phyloP scores from a whole-genome alignment of 2,797 vertebrate genomes.

The Sciurus vulgaris region DNA sequence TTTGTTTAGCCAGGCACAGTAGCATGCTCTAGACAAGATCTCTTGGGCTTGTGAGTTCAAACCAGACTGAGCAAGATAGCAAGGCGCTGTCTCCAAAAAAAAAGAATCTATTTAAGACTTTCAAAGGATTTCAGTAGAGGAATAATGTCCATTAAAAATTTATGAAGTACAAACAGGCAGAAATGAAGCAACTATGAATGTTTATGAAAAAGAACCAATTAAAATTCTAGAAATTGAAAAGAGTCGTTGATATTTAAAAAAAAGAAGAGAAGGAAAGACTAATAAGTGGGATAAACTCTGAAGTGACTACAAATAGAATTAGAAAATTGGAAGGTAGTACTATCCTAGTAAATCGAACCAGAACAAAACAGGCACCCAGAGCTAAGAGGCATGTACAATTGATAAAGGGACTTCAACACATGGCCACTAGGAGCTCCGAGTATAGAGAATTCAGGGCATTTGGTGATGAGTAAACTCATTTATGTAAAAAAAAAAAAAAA shows the following conservation, averaged over 20 bases:
- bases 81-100: neutral
- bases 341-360: neutral
- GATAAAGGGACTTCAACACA: neutral
- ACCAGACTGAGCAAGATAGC: neutral
- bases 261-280: neutral
- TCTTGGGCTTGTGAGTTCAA: neutral
- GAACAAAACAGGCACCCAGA: neutral
- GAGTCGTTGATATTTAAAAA: neutral
- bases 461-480: neutral
- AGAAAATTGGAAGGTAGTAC: neutral
- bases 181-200: neutral
- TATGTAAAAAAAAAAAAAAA: too few relatives aligned
- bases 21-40: neutral
- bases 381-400: neutral
- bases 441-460: neutral
- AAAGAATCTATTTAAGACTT: constrained; percentile 10
- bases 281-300: neutral
- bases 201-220: neutral
- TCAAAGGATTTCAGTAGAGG: neutral
- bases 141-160: neutral
- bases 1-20: neutral
- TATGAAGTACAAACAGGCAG: neutral
- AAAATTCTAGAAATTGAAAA: constrained; percentile 1
- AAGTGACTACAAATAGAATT: neutral
- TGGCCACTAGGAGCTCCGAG: neutral